Percentiles rank a stretch among this genome's conserved stretches.
These are phyloP conservation scores for Datnioides undecimradiatus DNA, from an alignment of 2,113 vertebrate genomes.

Conservation along the genomic window DNA sequence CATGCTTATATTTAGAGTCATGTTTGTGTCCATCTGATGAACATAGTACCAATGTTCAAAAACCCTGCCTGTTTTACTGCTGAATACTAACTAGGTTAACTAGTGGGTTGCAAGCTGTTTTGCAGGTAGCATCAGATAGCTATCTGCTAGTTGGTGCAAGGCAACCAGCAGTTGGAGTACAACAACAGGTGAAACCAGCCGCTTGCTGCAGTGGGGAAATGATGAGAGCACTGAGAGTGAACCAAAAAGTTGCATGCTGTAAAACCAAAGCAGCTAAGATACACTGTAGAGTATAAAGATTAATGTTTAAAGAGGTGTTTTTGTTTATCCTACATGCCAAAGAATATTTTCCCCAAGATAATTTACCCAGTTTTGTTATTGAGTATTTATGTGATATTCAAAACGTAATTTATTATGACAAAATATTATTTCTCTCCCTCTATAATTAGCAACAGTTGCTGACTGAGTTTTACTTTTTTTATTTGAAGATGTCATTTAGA, in stretches of 20 bases:
- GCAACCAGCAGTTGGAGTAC: no score
- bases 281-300: no score
- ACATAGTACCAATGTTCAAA: no score
- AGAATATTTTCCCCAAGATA: neutral
- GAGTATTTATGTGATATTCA: neutral
- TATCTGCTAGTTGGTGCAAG: neutral
- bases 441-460: neutral
- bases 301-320: no score
- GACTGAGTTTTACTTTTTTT: neutral
- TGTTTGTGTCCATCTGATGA: neutral
- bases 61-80: neutral
- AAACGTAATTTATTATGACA: neutral
- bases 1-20: neutral
- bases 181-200: no score
- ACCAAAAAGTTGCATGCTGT: no score
- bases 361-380: neutral
- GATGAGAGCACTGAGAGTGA: no score
- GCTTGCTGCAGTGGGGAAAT: no score
- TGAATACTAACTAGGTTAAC: neutral
- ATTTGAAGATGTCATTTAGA: constrained; percentile 31
- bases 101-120: constrained; percentile 2
- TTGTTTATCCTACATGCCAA: neutral
- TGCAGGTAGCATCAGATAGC: neutral
- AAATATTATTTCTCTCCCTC: neutral
- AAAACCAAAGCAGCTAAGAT: no score